Base-by-base conservation (phyloP, 2,797 vertebrate genomes). In the Dipus sagitta region DNA sequence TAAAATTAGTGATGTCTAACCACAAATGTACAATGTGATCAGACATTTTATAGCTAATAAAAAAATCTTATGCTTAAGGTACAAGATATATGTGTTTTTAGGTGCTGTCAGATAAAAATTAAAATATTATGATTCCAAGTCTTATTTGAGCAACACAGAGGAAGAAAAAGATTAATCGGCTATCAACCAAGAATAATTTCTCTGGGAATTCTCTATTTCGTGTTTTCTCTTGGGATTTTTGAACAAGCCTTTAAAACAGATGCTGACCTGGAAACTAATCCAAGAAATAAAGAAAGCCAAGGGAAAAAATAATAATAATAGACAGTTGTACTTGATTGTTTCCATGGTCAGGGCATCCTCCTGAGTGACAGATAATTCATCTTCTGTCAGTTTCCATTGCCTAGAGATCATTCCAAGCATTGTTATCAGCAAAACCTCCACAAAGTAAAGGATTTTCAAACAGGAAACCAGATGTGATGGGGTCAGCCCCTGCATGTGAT, bases 321-420 rank as follows among this genome's bases (percentile, higher is more conserved):
- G 95, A 91, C 2, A 0, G 97, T 96, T 90, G 84, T 95, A 76
- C 93, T 97, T 94, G 96, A 98, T 98, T 97, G 97, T 97, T 98
- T 98, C 95, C 89, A 83, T 93, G 96, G 97, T 92, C 94, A 94
- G 91, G 94, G 89, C 96, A 97, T 97, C 94, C 88, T 97, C 97
- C 94, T 97, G 97, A 98, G 96, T 98, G 98, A 98, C 98, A 98
- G 98, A 97, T 96, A 96, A 99, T 98, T 98, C 97, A 98, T 98
- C 98, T 98, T 98, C 96, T 97, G 97, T 97, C 98, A 97, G 95
- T 97, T 97, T 90, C 96, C 92, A 96, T 91, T 96, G 97, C 97
- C 97, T 96, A 97, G 97, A 98, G 97, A 98, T 98, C 96, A 97
- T 97, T 97, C 94, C 96, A 91, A 96, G 97, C 88, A 95, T 97